Evolutionary conservation across 2,113 vertebrate species (phyloP).

Genomic region (Neomonachus schauinslandi): DNA sequence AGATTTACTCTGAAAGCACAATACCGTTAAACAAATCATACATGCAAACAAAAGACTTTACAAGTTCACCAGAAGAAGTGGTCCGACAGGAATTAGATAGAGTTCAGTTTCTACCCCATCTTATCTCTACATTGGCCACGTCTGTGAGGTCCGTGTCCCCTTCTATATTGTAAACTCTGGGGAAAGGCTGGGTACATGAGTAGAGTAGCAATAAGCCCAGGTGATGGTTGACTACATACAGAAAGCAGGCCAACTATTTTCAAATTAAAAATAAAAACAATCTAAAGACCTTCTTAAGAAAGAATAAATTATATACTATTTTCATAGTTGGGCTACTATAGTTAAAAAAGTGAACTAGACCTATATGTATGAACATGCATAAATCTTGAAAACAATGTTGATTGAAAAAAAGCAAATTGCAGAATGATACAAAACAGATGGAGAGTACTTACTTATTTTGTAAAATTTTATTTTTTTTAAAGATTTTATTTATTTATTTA

Average conservation of each 20-base stretch:
- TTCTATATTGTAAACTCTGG: not conserved
- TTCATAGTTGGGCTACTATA: not conserved
- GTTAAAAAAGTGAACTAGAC: not conserved
- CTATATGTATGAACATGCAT: not conserved
- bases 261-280: conserved; percentile 32
- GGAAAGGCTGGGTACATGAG: not conserved
- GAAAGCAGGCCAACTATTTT: not conserved
- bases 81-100: not conserved
- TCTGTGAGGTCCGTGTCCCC: not conserved
- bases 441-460: not conserved
- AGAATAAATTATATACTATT: not conserved
- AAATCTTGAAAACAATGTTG: not conserved
- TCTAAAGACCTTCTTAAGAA: conserved; percentile 11
- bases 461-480: not conserved
- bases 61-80: not conserved
- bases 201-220: not conserved
- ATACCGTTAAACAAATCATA: conserved; percentile 15
- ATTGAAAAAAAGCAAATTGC: conserved; percentile 1
- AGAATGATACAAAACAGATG: not conserved
- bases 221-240: not conserved
- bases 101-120: not conserved
- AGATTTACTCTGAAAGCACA: not conserved
- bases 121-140: not conserved
- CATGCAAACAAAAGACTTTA: not conserved
- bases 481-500: too few relatives aligned